Evolutionary conservation across 2,888 invertebrate species (phyloP).

Genomic region (Brachyopa scutellaris): DNA sequence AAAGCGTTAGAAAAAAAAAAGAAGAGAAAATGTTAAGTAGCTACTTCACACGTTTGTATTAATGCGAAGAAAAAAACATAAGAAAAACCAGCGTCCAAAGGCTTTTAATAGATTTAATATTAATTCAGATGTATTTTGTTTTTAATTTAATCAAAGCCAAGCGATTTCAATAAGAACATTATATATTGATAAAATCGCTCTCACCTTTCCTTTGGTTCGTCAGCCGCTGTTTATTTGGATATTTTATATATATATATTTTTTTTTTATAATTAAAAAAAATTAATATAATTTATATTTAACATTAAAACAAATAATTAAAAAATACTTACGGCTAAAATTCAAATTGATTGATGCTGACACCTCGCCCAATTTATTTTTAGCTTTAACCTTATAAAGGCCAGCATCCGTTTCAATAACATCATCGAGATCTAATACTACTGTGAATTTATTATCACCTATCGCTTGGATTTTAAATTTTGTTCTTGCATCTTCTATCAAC

Average conservation of each 20-base stretch:
- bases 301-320: not conserved
- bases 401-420: slow-evolving; percentile 97
- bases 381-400: slow-evolving; percentile 98
- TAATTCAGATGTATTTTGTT: not conserved
- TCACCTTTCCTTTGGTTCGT: slow-evolving; percentile 97
- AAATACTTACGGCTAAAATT: slow-evolving; percentile 97
- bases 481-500: slow-evolving; percentile 91
- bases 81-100: not conserved
- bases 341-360: slow-evolving; percentile 97
- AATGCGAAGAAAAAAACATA: not conserved
- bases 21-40: slow-evolving; percentile 2
- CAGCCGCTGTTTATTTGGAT: slow-evolving; percentile 92
- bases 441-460: slow-evolving; percentile 92
- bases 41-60: not conserved
- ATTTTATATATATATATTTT: slow-evolving; percentile 24
- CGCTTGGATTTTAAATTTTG: slow-evolving; percentile 93
- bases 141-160: slow-evolving; percentile 3
- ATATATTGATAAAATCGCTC: slow-evolving; percentile 77
- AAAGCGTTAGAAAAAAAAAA: slow-evolving; percentile 22
- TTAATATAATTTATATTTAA: slow-evolving; percentile 41
- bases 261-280: slow-evolving; percentile 36
- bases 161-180: slow-evolving; percentile 9
- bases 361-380: slow-evolving; percentile 98
- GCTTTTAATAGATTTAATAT: not conserved
- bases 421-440: slow-evolving; percentile 96